These are phyloP conservation scores for Pollenia amentaria DNA, from an alignment of 2,888 invertebrate genomes.

Conservation along the genomic window DNA sequence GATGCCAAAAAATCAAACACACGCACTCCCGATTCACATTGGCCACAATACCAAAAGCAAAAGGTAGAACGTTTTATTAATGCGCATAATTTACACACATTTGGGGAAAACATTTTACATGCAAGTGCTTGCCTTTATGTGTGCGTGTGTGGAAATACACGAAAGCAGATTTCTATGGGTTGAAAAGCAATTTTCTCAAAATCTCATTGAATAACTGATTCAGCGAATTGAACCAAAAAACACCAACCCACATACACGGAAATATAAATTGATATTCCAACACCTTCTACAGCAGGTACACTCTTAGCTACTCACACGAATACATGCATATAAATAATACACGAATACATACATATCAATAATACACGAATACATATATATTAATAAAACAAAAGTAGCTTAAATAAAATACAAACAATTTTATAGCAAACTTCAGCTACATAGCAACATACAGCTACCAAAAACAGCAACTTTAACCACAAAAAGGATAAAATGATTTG, in stretches of 20 bases:
- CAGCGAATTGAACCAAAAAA: slow-evolving; percentile 40
- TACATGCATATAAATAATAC: not conserved
- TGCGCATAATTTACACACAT: slow-evolving; percentile 40
- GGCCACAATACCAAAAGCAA: not conserved
- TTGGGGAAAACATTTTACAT: not conserved
- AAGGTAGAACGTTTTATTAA: slow-evolving; percentile 24
- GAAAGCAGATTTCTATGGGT: not conserved
- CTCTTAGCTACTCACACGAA: not conserved
- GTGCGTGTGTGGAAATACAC: not conserved
- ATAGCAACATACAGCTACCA: not conserved
- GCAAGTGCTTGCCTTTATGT: not conserved
- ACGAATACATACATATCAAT: not conserved
- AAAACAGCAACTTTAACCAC: slow-evolving; percentile 17
- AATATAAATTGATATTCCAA: not conserved
- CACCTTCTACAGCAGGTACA: not conserved
- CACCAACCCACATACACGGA: not conserved
- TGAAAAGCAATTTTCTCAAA: slow-evolving; percentile 41
- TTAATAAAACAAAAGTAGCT: slow-evolving; percentile 4
- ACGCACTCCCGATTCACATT: not conserved
- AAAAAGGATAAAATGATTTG: slow-evolving; percentile 55
- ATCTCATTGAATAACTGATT: slow-evolving; percentile 53
- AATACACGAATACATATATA: slow-evolving; percentile 10
- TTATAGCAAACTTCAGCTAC: not conserved
- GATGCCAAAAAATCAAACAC: not conserved
- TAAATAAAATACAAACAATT: slow-evolving; percentile 17